Conservation (phyloP, 2,888 invertebrate species). For the Chironomus tentans region DNA sequence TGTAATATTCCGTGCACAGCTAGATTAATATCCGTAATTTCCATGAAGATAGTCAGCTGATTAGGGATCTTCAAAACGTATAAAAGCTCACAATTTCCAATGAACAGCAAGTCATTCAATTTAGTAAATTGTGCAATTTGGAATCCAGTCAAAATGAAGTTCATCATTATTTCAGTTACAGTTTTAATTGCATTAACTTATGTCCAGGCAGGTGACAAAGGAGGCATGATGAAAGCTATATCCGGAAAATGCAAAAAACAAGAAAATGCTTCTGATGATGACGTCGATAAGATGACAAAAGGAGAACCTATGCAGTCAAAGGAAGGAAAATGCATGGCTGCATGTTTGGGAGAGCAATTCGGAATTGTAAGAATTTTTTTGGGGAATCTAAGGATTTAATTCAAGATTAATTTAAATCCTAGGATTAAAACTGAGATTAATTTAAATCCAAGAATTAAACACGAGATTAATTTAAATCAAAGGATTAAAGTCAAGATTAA, state of each 20-base stretch:
- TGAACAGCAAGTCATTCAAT: background rate
- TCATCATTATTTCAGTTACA: background rate
- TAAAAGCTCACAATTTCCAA: background rate
- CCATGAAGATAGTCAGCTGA: no score
- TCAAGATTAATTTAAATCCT: background rate
- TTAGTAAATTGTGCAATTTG: background rate
- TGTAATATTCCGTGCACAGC: no score
- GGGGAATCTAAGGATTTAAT: no score
- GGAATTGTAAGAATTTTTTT: slow-evolving; percentile 5
- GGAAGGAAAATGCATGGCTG: slow-evolving; percentile 29
- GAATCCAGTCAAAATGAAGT: background rate
- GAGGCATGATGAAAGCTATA: background rate
- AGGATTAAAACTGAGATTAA: no score
- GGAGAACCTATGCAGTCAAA: slow-evolving; percentile 26
- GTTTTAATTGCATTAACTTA: background rate
- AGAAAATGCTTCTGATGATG: slow-evolving; percentile 22
- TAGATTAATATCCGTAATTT: no score
- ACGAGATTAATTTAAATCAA: no score
- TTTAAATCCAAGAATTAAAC: no score
- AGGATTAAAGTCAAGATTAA: no score
- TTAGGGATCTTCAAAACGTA: background rate
- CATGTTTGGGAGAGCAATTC: slow-evolving; percentile 29
- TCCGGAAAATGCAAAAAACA: slow-evolving; percentile 23
- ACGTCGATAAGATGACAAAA: slow-evolving; percentile 26
- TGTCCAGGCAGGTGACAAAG: background rate